A percentile compares a stretch with the other conserved stretches of the same genome.
Evolutionary conservation across 2,113 vertebrate genomes (phyloP).

Genomic region (Castor canadensis): DNA sequence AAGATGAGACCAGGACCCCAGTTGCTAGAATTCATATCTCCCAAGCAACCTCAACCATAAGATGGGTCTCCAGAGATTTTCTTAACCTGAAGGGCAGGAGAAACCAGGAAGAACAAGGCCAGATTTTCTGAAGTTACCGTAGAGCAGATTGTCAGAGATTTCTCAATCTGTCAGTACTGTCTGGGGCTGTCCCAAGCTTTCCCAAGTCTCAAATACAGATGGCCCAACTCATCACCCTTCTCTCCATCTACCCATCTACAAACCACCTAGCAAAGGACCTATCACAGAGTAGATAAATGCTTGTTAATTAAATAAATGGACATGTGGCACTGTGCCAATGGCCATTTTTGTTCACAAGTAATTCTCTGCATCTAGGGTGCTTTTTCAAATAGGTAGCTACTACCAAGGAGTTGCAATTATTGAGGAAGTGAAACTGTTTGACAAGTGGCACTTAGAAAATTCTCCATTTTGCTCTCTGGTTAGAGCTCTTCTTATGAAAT

Average conservation of each 20-base stretch:
- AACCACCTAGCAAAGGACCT: constrained; percentile 34
- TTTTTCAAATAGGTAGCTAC: constrained; percentile 58
- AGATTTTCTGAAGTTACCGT: too few species aligned
- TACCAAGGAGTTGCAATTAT: constrained; percentile 44
- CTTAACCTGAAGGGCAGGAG: too few species aligned
- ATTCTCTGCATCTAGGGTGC: constrained; percentile 47
- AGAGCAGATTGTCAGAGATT: not conserved
- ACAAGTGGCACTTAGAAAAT: constrained; percentile 61
- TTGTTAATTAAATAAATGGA: constrained; percentile 40
- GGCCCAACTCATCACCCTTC: not conserved
- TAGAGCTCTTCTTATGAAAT: constrained; percentile 39
- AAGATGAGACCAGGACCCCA: too few species aligned
- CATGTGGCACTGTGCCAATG: constrained; percentile 5
- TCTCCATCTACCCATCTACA: not conserved
- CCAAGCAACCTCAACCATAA: too few species aligned
- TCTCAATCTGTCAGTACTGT: not conserved
- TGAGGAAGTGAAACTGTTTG: constrained; percentile 63
- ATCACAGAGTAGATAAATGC: not conserved
- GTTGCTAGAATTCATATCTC: too few species aligned
- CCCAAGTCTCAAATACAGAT: not conserved
- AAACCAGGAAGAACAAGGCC: too few species aligned
- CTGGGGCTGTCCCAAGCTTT: not conserved
- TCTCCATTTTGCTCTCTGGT: constrained; percentile 54
- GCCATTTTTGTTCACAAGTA: constrained; percentile 56
- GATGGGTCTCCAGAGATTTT: too few species aligned